Percentiles rank a stretch among this genome's conserved stretches.
phyloP scores from a whole-genome alignment of 1,140 invertebrate genomes.

The Sogatella furcifera region DNA sequence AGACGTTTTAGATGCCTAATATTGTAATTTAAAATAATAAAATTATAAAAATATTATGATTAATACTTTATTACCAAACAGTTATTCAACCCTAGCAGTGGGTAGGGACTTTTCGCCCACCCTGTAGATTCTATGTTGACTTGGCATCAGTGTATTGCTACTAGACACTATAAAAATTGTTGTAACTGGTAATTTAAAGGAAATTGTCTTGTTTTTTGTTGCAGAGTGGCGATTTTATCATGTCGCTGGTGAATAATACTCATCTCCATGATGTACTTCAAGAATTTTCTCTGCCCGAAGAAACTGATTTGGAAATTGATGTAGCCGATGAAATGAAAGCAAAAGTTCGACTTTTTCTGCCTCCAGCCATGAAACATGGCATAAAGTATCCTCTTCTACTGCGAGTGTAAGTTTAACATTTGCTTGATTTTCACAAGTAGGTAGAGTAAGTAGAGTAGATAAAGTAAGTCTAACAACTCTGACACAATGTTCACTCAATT shows the following conservation, averaged over 20 bases:
- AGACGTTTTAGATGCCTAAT: no score
- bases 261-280: constrained; percentile 42
- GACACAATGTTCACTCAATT: no score
- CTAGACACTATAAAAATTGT: no score
- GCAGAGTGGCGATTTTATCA: constrained; percentile 24
- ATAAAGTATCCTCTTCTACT: constrained; percentile 74
- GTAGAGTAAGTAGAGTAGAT: not conserved
- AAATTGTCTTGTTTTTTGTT: not conserved
- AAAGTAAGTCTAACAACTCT: no score
- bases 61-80: no score
- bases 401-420: constrained; percentile 66
- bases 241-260: constrained; percentile 54
- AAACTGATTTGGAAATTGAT: constrained; percentile 50
- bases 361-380: constrained; percentile 42
- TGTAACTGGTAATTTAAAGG: no score
- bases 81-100: no score
- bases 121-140: no score
- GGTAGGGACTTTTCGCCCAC: no score
- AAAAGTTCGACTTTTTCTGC: constrained; percentile 57
- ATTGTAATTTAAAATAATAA: no score
- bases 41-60: no score
- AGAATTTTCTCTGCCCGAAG: constrained; percentile 48
- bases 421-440: not conserved
- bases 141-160: no score
- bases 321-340: constrained; percentile 42